A percentile compares a stretch with the other conserved stretches of the same genome.
Evolutionary conservation across 1,140 invertebrate genomes (phyloP).

Genomic region (Formica exsecta): DNA sequence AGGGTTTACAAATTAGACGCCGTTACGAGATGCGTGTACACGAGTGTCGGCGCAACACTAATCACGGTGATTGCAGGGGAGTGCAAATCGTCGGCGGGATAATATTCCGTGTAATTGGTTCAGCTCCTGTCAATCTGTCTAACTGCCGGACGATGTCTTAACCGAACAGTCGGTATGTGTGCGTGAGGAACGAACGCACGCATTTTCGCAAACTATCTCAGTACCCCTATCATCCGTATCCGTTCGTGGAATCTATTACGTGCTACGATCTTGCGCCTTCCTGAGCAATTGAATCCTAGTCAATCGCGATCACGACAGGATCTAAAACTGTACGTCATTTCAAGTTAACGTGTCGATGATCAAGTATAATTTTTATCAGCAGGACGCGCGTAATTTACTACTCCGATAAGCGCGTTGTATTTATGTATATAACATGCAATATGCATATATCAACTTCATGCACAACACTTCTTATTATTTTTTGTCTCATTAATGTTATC

Average conservation of each 20-base stretch:
- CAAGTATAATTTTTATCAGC: slow-evolving; percentile 38
- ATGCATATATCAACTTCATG: slow-evolving; percentile 29
- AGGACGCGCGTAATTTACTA: slow-evolving; percentile 18
- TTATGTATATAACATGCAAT: slow-evolving; percentile 1
- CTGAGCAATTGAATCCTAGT: slow-evolving; percentile 54
- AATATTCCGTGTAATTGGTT: slow-evolving; percentile 84
- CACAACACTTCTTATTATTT: slow-evolving; percentile 32
- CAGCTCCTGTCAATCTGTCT: slow-evolving; percentile 84
- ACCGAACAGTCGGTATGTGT: slow-evolving; percentile 73
- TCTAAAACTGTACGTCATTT: slow-evolving; percentile 10
- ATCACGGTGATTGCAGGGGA: slow-evolving; percentile 83
- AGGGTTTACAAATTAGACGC: slow-evolving; percentile 83
- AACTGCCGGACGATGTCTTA: slow-evolving; percentile 81
- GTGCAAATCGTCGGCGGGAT: slow-evolving; percentile 81
- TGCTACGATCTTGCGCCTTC: slow-evolving; percentile 36
- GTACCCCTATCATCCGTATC: slow-evolving; percentile 68
- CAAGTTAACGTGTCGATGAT: slow-evolving; percentile 49
- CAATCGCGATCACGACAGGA: slow-evolving; percentile 45
- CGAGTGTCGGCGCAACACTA: slow-evolving; percentile 81
- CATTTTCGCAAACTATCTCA: slow-evolving; percentile 77
- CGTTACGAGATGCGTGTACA: slow-evolving; percentile 78
- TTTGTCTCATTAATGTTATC: slow-evolving; percentile 25
- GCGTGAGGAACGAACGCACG: slow-evolving; percentile 71
- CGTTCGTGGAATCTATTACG: slow-evolving; percentile 76
- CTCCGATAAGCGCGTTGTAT: slow-evolving; percentile 2